Evolutionary conservation across 2,888 invertebrate genomes (phyloP), one percentile per base, ranked within the genome.

Genomic region (Oithona nana): DNA sequence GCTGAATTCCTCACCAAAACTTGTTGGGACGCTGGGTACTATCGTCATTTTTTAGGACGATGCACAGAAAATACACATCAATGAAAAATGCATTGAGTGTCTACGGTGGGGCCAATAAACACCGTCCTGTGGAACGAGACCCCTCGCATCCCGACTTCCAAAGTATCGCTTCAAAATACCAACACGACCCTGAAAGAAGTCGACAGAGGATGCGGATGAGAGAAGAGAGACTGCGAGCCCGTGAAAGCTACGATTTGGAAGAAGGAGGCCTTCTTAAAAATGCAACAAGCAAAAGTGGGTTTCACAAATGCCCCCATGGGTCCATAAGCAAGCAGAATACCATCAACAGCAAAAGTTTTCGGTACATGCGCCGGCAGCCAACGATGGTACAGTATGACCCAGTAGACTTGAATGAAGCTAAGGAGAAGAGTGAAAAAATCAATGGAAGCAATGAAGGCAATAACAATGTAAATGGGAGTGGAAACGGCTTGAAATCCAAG

Each of bases 311-410:
- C n/a, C 39, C 39, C 39, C 6, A 39, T 11, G 16, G 8, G 39
- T 16, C 6, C 8, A 6, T 39, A 6, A 39, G 6, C 39, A 39
- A 39, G 39, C 6, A 6, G 8, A 39, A 39, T 16, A 39, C 39
- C 8, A 39, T 39, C 39, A 39, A 20, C 24, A 59, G 28, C 0
- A 86, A 87, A 70, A 86, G 86, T 71, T 88, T 88, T 73, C 79
- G 87, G 8, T 88, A 88, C 70, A 86, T 89, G 87, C 75, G 88
- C 54, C 83, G 82, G 67, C 88, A 88, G 69, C 89, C 89, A 0
- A 86, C 87, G 0, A 86, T 88, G 66, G 86, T 89, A 57, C 85
- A 59, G 49, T 59, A 59, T 39, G 59, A 59, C 26, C 54, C 26
- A 2, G 54, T 24, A 16, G 54, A 54, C 24, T 26, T 54, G 26